Conservation (phyloP, 2,888 invertebrate genomes). For the Volucella inanis region DNA sequence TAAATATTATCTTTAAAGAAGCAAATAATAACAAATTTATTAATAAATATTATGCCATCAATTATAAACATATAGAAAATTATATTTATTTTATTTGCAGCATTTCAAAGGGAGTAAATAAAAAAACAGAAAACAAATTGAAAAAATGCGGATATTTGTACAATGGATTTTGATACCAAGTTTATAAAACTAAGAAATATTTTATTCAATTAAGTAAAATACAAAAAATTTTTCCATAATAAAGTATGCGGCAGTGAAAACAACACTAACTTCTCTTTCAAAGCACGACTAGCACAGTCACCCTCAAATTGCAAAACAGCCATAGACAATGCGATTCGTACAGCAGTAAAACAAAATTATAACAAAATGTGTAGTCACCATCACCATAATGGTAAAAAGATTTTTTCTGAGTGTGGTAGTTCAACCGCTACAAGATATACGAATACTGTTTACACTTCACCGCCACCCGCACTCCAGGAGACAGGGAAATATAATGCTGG, state of each 20-base stretch:
- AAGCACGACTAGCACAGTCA: conserved; percentile 13
- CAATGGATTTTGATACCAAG: too few species aligned
- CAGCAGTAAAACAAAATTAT: conserved; percentile 62
- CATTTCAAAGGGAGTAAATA: too few species aligned
- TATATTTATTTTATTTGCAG: too few species aligned
- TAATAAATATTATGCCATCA: too few species aligned
- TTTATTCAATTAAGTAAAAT: conserved; percentile 65
- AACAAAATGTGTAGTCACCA: conserved; percentile 64
- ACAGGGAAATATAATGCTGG: conserved; percentile 12
- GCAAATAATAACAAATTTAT: too few species aligned
- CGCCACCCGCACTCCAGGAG: conserved; percentile 15
- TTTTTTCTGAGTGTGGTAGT: conserved; percentile 59
- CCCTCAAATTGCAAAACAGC: conserved; percentile 38
- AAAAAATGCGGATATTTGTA: too few species aligned
- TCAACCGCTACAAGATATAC: conserved; percentile 52
- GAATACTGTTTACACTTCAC: conserved; percentile 57
- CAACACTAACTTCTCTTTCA: conserved; percentile 45
- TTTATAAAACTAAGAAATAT: conserved; percentile 52
- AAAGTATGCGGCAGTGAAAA: conserved; percentile 61
- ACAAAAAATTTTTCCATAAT: conserved; percentile 64
- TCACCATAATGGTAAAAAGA: conserved; percentile 67
- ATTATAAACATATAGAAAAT: too few species aligned
- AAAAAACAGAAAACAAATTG: too few species aligned
- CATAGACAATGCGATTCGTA: conserved; percentile 68
- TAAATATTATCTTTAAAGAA: too few species aligned